A percentile compares a stretch with the other conserved stretches of the same genome.
Conservation (phyloP, 2,888 invertebrate genomes). For the Geophilus truncorum region DNA sequence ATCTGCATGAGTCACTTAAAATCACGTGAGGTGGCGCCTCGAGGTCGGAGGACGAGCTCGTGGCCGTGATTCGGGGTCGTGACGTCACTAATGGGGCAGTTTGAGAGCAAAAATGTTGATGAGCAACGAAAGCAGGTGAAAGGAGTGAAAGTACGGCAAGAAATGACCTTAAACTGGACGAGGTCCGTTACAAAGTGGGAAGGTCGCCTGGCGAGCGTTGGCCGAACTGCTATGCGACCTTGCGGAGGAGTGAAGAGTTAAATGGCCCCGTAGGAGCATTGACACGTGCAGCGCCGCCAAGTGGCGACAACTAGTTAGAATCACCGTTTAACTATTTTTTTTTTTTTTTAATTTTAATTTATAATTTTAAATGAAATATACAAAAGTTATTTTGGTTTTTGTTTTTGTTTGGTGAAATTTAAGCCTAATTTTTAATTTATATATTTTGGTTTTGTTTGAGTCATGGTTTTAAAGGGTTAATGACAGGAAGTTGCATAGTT, state of each 20-base stretch:
- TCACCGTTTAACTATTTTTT: too few species aligned
- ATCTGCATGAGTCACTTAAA: too few species aligned
- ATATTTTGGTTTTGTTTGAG: too few species aligned
- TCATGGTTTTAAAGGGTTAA: too few species aligned
- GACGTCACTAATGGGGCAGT: background rate
- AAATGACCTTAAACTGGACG: slow-evolving; percentile 2
- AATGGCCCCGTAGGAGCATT: background rate
- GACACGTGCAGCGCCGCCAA: background rate
- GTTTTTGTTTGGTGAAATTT: too few species aligned
- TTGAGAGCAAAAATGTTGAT: background rate
- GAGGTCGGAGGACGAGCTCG: background rate
- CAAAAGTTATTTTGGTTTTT: too few species aligned
- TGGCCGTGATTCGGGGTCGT: background rate
- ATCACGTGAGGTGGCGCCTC: background rate
- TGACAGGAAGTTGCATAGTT: too few species aligned
- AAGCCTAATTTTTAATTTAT: too few species aligned
- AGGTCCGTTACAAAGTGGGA: background rate
- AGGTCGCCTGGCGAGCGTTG: background rate
- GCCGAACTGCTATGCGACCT: background rate
- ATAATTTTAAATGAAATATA: too few species aligned
- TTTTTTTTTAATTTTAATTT: background rate
- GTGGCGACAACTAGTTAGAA: too few species aligned
- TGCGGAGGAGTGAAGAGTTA: background rate
- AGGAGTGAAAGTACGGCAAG: background rate
- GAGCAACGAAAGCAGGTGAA: background rate